Evolutionary conservation across 2,113 vertebrate genomes (phyloP).

Genomic region (Sceloporus undulatus): DNA sequence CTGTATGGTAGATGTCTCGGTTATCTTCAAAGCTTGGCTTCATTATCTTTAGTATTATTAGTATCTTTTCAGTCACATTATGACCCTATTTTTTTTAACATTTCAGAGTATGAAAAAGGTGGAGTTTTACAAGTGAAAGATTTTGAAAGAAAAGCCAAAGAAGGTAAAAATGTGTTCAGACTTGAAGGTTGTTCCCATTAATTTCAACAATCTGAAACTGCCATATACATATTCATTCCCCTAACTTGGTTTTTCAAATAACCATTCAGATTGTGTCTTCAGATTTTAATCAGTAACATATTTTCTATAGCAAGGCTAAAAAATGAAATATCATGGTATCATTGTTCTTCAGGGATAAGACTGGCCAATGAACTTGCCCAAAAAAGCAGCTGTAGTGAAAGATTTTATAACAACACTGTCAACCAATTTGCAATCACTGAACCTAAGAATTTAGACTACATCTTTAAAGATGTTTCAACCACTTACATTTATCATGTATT

Average conservation of each 20-base stretch:
- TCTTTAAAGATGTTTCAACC: background rate
- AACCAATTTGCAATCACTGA: slow-evolving; percentile 10
- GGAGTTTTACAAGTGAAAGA: slow-evolving; percentile 89
- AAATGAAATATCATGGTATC: background rate
- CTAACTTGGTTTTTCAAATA: background rate
- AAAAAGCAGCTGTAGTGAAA: slow-evolving; percentile 28
- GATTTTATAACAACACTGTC: background rate
- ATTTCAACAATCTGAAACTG: background rate
- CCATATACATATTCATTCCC: background rate
- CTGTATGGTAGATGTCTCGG: background rate
- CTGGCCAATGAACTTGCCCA: background rate
- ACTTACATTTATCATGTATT: background rate
- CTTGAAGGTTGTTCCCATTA: background rate
- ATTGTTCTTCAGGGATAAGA: background rate
- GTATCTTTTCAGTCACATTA: background rate
- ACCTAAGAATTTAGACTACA: background rate
- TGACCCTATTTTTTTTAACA: background rate
- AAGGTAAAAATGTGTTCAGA: slow-evolving; percentile 82
- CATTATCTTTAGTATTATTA: background rate
- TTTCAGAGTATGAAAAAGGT: slow-evolving; percentile 87
- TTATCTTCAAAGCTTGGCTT: background rate
- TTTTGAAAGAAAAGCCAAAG: slow-evolving; percentile 90
- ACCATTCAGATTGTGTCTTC: background rate
- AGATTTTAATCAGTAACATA: slow-evolving; percentile 15
- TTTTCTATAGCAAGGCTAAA: background rate